Base-by-base conservation (phyloP, 2,113 vertebrate species). In the Chamaea fasciata region DNA sequence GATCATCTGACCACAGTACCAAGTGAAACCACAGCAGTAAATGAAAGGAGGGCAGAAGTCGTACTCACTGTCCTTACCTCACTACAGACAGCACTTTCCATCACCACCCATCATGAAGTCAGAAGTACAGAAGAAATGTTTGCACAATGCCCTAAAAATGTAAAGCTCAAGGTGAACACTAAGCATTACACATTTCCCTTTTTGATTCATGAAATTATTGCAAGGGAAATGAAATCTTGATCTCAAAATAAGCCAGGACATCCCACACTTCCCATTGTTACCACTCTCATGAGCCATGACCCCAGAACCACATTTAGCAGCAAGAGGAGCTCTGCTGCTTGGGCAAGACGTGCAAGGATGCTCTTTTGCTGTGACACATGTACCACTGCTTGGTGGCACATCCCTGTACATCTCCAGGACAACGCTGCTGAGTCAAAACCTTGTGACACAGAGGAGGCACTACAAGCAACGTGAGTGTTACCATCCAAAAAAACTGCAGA, bases 141-240 rank as follows among this genome's bases (percentile, higher is more conserved):
- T 77, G 53, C 46, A 52, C 47, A 78, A 44, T 1, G 15, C 56
- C 78, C 68, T 83, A 55, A 56, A 90, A 86, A 88, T 22, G 39
- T 37, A 70, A 91, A 83, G 77, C 31, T 93, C 27, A 28, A 70
- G 9, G 60, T 30, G 55, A 90, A 74, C 47, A 23, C 42, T 30
- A 77, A 78, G 75, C 85, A 78, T 93, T 63, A 73, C 91, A 79
- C 83, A 83, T 86, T 67, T 92, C 59, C 87, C 94, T 75, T 59
- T 80, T 47, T 90, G 90, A 92, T 60, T 93, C 75, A 83, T 55
- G 59, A 33, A 67, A 86, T 83, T 39, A 46, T 11, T 86, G 18
- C 83, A 65, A 71, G 23, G 92, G 80, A 94, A 95, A 64, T 2
- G 46, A 69, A 94, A 87, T 80, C 57, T 55, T 52, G 9, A 60